Percentiles rank a stretch among this genome's conserved stretches.
phyloP scores from a whole-genome alignment of 1,140 invertebrate species.

The Oryctes rhinoceros region DNA sequence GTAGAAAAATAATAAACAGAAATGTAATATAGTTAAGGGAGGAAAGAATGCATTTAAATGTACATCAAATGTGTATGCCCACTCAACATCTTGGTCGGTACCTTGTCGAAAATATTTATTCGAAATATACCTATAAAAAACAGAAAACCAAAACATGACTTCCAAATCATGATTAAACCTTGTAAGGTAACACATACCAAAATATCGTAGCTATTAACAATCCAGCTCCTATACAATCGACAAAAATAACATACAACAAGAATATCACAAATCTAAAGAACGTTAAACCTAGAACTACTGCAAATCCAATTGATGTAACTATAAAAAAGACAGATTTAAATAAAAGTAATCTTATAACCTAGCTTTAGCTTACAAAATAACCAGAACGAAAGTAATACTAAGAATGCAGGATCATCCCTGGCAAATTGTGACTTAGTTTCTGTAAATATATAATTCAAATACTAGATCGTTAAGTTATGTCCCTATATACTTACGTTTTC shows the following conservation, averaged over 20 bases:
- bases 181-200: constrained; percentile 71
- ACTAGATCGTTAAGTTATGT: constrained; percentile 37
- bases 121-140: constrained; percentile 76
- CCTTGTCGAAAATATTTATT: constrained; percentile 89
- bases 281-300: constrained; percentile 79
- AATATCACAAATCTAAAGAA: constrained; percentile 85
- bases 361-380: constrained; percentile 75
- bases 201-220: constrained; percentile 88
- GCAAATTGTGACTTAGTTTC: constrained; percentile 99
- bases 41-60: constrained; percentile 99
- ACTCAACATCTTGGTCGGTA: constrained; percentile 86
- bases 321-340: constrained; percentile 58
- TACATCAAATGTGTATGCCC: constrained; percentile 99
- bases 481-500: constrained; percentile 84
- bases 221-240: constrained; percentile 93
- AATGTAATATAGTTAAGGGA: constrained; percentile 91
- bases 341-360: constrained; percentile 22
- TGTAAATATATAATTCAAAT: constrained; percentile 64
- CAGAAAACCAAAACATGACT: neutral
- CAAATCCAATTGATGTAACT: constrained; percentile 92
- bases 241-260: constrained; percentile 90
- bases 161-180: constrained; percentile 31
- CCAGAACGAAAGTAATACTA: constrained; percentile 90
- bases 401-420: constrained; percentile 98
- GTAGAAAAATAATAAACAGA: constrained; percentile 90